Base-by-base conservation (phyloP, 2,888 invertebrate genomes). In the Tinea trinotella region DNA sequence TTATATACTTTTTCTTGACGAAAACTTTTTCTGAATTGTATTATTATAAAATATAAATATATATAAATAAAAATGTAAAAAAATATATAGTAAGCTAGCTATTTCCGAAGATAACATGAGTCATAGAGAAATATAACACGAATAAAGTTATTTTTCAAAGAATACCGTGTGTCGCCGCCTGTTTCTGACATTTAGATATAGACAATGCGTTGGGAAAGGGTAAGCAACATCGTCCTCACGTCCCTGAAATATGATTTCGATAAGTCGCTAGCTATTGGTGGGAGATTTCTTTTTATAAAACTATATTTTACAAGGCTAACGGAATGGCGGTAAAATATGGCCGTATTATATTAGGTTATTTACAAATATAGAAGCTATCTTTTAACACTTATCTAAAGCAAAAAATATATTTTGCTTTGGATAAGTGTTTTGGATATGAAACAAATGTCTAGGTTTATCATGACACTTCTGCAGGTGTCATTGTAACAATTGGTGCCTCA, bases 181-280 rank as follows among this genome's bases (percentile, higher is more conserved):
- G 83, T 69, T 77, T 66, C 66, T 82, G 83, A 84, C 83, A 82
- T 77, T 77, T 73, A 80, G 78, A 83, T 81, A 81, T 78, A 84
- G 83, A 76, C 75, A 75, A 73, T 76, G 74, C 74, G 68, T 72
- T 70, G 64, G 68, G 68, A 79, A 79, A 79, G 76, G 80, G 76
- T 79, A 76, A 75, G 74, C 74, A 72, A 74, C 72, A 74, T 68
- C 71, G 76, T 71, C 70, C 55, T 55, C 55, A 82, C 81, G 83
- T 81, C 71, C 70, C 71, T 83, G 80, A 83, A 83, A 83, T 83
- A 83, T 83, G 82, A 82, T 81, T 82, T 79, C 82, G 80, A 83
- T 83, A 83, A 83, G 76, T 80, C 75, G 77, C 71, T 68, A 67
- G 73, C 76, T 80, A 81, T 82, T 80, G 80, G 77, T 74, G 76